phyloP scores from a whole-genome alignment of 2,113 vertebrate species.

The Halcyon senegalensis region DNA sequence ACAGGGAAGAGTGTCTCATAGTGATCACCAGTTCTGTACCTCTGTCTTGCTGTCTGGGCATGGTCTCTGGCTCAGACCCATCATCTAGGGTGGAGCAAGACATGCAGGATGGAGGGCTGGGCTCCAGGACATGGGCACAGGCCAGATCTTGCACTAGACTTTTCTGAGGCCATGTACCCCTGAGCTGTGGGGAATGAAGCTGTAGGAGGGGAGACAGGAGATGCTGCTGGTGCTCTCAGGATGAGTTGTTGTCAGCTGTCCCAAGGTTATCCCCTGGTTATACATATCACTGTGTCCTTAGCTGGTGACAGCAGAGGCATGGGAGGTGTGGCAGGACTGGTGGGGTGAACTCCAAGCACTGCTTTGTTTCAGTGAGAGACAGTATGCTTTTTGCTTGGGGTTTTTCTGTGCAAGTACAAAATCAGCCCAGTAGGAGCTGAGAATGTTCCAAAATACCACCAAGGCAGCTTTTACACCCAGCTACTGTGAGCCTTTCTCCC shows the following conservation, averaged over 20 bases:
- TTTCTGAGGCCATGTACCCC: neutral
- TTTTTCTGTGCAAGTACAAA: neutral
- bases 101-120: neutral
- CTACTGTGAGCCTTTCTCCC: neutral
- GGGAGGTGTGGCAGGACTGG: neutral
- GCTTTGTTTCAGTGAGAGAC: neutral
- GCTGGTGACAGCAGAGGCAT: neutral
- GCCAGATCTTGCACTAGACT: neutral
- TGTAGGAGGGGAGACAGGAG: neutral
- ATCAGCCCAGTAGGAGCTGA: neutral
- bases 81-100: neutral
- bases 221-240: neutral
- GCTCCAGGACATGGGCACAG: neutral
- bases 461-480: neutral
- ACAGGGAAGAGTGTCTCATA: neutral
- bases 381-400: neutral
- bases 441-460: too few species aligned
- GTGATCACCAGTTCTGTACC: neutral
- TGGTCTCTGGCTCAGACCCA: neutral
- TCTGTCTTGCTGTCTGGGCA: neutral
- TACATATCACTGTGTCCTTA: neutral
- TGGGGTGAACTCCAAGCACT: rapidly evolving
- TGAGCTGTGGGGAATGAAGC: neutral
- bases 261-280: neutral
- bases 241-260: neutral